phyloP scores from a whole-genome alignment of 2,888 invertebrate species.

The Phengaris alcon region DNA sequence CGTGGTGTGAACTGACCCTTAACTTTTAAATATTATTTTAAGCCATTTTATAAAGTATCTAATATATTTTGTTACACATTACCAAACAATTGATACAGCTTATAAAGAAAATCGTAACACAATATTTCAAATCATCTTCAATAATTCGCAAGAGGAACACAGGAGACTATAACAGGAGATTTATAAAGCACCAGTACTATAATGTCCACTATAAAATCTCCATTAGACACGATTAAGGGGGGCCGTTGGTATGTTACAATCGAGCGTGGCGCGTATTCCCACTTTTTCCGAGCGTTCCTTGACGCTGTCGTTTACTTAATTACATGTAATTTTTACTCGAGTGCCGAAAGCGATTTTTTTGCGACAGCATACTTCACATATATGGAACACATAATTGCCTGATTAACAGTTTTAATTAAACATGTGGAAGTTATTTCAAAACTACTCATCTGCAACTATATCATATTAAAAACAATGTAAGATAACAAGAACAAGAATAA shows the following conservation, averaged over 20 bases:
- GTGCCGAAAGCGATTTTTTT: slow-evolving; percentile 38
- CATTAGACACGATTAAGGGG: slow-evolving; percentile 41
- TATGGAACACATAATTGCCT: background rate
- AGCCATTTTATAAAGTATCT: too few relatives aligned
- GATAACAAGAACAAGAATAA: background rate
- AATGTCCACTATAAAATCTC: slow-evolving; percentile 35
- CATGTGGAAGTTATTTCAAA: background rate
- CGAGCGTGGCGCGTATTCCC: slow-evolving; percentile 63
- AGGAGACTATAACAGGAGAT: background rate
- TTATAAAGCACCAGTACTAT: slow-evolving; percentile 20
- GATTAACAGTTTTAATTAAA: slow-evolving; percentile 25
- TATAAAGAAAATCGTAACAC: background rate
- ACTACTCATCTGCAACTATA: background rate
- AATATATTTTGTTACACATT: too few relatives aligned
- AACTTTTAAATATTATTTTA: too few relatives aligned
- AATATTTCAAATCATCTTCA: background rate
- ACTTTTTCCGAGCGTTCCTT: slow-evolving; percentile 63
- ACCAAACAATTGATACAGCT: too few relatives aligned
- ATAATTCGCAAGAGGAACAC: background rate
- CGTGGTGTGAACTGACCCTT: too few relatives aligned
- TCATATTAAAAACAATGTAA: background rate
- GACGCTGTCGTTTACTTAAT: slow-evolving; percentile 69
- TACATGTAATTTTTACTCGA: slow-evolving; percentile 72
- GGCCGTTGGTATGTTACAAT: slow-evolving; percentile 54
- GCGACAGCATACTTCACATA: background rate